These are phyloP conservation scores for Etheostoma cragini DNA, from an alignment of 2,113 vertebrate species.

Conservation along the genomic window DNA sequence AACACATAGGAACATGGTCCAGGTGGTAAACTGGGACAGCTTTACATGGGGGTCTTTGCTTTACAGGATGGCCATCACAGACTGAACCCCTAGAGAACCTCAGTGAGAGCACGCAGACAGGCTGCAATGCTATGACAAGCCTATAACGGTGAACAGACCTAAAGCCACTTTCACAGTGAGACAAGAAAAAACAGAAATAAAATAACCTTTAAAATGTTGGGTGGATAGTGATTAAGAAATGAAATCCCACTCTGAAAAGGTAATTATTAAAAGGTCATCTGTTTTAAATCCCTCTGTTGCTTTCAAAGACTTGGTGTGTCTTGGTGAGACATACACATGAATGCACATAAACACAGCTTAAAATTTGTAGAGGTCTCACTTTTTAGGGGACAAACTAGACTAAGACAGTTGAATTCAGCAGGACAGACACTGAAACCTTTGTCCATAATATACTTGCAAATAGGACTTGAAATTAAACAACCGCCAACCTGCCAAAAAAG, in stretches of 20 bases:
- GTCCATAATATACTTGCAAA: slow-evolving; percentile 1
- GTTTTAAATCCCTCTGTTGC: slow-evolving; percentile 7
- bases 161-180: slow-evolving; percentile 15
- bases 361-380: neutral
- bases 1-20: slow-evolving; percentile 57
- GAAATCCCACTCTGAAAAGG: slow-evolving; percentile 21
- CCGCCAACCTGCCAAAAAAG: slow-evolving; percentile 19
- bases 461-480: slow-evolving; percentile 15
- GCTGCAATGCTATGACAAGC: slow-evolving; percentile 46
- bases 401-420: neutral
- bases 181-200: neutral
- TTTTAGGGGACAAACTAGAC: slow-evolving; percentile 2
- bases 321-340: slow-evolving; percentile 10
- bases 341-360: slow-evolving; percentile 12
- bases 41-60: slow-evolving; percentile 70
- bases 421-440: slow-evolving; percentile 5
- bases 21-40: slow-evolving; percentile 58
- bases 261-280: slow-evolving; percentile 35
- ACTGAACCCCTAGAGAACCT: slow-evolving; percentile 52
- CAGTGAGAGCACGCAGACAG: slow-evolving; percentile 55
- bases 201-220: neutral
- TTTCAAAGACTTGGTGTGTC: slow-evolving; percentile 1
- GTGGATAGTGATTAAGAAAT: slow-evolving; percentile 30
- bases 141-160: slow-evolving; percentile 13
- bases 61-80: slow-evolving; percentile 62